These are phyloP conservation scores for Agrilus cyanescens DNA, from an alignment of 2,888 invertebrate species.

Conservation along the genomic window DNA sequence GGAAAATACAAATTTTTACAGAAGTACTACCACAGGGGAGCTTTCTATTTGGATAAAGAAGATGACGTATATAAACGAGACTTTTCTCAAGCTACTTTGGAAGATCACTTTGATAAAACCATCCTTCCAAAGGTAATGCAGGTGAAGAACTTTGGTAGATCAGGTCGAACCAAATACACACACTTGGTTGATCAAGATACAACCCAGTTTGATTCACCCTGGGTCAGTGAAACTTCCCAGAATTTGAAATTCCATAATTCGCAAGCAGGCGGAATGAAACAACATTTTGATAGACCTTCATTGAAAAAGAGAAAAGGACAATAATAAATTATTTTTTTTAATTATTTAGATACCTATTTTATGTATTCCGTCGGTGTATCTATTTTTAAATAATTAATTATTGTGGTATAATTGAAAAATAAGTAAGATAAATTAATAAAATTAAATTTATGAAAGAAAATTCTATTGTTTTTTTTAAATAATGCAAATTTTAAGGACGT, in stretches of 20 bases:
- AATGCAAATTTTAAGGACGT: too few relatives aligned
- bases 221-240: constrained; percentile 85
- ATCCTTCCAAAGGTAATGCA: constrained; percentile 99
- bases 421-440: too few relatives aligned
- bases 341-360: neutral
- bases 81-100: constrained; percentile 90
- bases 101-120: constrained; percentile 99
- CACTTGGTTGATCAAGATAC: constrained; percentile 99
- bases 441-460: too few relatives aligned
- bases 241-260: constrained; percentile 78
- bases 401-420: too few relatives aligned
- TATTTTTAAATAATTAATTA: too few relatives aligned
- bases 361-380: too few relatives aligned
- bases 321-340: constrained; percentile 6
- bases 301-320: constrained; percentile 42
- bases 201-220: constrained; percentile 94
- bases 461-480: too few relatives aligned
- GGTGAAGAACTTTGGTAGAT: constrained; percentile 98
- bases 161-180: constrained; percentile 97
- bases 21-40: constrained; percentile 99
- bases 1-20: constrained; percentile 99
- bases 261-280: constrained; percentile 88
- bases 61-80: constrained; percentile 85
- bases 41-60: constrained; percentile 92
- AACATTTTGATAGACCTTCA: constrained; percentile 81